Evolutionary conservation across 2,888 invertebrate species (phyloP).

Genomic region (Scrobipalpa atriplicella): DNA sequence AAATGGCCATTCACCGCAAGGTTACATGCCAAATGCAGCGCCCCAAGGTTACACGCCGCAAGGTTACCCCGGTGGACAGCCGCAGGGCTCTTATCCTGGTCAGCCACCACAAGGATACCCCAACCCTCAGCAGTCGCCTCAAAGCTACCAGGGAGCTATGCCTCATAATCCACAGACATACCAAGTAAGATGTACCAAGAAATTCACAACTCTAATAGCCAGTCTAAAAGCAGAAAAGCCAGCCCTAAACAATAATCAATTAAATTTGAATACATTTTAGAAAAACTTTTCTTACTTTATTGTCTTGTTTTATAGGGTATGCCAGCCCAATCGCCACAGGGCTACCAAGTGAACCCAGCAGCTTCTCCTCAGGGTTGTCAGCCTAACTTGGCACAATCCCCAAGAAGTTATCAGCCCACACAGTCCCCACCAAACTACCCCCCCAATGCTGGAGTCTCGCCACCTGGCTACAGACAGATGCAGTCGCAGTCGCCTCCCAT

Average conservation of each 20-base stretch:
- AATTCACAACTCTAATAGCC: not conserved
- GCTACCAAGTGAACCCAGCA: constrained; percentile 81
- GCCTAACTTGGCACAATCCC: constrained; percentile 68
- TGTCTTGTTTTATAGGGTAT: constrained; percentile 53
- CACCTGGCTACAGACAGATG: constrained; percentile 78
- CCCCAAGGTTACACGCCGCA: constrained; percentile 75
- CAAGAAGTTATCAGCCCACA: constrained; percentile 78
- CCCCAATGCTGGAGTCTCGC: constrained; percentile 78
- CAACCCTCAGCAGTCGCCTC: constrained; percentile 72
- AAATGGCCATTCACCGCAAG: constrained; percentile 76
- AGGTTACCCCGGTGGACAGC: constrained; percentile 63
- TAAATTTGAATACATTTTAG: not conserved
- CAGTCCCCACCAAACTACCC: constrained; percentile 80
- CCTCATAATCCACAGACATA: constrained; percentile 78
- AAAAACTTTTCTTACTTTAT: too few species aligned
- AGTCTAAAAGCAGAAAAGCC: not conserved
- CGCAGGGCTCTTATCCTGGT: constrained; percentile 61
- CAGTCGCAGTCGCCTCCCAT: constrained; percentile 77
- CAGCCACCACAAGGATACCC: constrained; percentile 68
- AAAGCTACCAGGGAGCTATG: constrained; percentile 71
- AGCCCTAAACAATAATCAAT: too few species aligned
- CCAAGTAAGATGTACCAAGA: constrained; percentile 60
- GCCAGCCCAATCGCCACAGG: constrained; percentile 75
- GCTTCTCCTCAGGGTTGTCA: constrained; percentile 78
- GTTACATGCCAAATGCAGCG: constrained; percentile 64